Percentiles rank a stretch among this genome's conserved stretches.
These are phyloP conservation scores for Melinaea marsaeus DNA, from an alignment of 2,888 invertebrate species.

Conservation along the genomic window DNA sequence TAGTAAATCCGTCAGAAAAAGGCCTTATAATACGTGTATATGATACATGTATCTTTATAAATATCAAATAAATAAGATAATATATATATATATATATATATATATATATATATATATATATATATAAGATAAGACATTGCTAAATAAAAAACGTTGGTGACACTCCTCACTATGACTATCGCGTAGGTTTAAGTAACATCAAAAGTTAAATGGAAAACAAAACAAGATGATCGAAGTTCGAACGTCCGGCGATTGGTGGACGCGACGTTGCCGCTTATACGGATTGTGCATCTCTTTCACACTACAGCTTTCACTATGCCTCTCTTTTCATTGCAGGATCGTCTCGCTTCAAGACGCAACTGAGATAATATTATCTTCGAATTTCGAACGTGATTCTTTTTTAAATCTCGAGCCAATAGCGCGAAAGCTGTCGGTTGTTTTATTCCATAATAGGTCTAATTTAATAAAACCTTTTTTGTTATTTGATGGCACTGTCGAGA, in stretches of 20 bases:
- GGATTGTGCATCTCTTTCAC: constrained; percentile 43
- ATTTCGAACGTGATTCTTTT: constrained; percentile 65
- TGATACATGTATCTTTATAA: no score
- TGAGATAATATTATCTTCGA: constrained; percentile 73
- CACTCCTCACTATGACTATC: no score
- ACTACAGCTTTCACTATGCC: constrained; percentile 28
- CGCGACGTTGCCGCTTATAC: constrained; percentile 72
- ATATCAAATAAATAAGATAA: no score
- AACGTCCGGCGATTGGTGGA: constrained; percentile 69
- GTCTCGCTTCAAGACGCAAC: constrained; percentile 75
- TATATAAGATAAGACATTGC: no score
- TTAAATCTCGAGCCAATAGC: constrained; percentile 51
- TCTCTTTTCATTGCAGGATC: constrained; percentile 66
- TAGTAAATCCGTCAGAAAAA: no score
- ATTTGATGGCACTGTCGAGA: neutral
- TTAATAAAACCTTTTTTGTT: constrained; percentile 14
- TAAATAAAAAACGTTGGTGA: no score
- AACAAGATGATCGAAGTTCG: constrained; percentile 56
- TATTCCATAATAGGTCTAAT: constrained; percentile 16
- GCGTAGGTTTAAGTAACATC: constrained; percentile 32
- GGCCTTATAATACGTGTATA: no score
- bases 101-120: no score
- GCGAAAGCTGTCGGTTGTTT: constrained; percentile 40
- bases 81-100: no score
- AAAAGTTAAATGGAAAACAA: constrained; percentile 58